Evolutionary conservation across 2,113 vertebrate species (phyloP), one percentile per base, ranked within the genome.

Genomic region (Nothoprocta perdicaria): DNA sequence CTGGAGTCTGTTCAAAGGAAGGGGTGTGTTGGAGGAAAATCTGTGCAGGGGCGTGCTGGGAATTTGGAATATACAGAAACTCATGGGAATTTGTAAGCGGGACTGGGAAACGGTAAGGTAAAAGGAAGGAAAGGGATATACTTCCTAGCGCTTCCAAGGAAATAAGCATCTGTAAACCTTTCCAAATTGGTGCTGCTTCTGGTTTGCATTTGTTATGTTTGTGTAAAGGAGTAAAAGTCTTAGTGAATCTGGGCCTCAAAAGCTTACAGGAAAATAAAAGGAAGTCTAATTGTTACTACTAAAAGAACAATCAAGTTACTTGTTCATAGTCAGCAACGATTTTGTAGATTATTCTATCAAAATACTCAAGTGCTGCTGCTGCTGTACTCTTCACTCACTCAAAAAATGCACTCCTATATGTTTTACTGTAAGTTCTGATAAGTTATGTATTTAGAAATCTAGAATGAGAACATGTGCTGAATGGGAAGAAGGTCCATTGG

Each of bases 51-150:
- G 10, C 77, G 31, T 1, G 0, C 46, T 74, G 73, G 55, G 76
- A 78, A 68, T 95, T 29, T 74, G 33, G 27, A 65, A 6, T 85
- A 21, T 72, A 40, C 50, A 48, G 71, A 80, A 86, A 83, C 43
- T 89, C 61, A 87, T 83, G 89, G 90, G 81, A 96, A 93, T 67
- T 66, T 82, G 72, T 50, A 89, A 87, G 63, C 60, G 72, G 72
- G 68, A 78, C 46, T 71, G 62, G 76, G 57, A 94, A 91, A 77
- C 75, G 74, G 31, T 35, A 5, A 80, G 84, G 69, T 87, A 69
- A 74, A 83, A 89, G 22, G 29, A 33, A 80, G 26, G 65, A 71
- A 45, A 75, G 21, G 57, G 92, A 87, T 92, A 46, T 84, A 40
- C 23, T 94, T 82, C 53, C 35, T 46, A 52, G 55, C 71, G 72